Percentiles rank a stretch among this genome's conserved stretches.
These are phyloP conservation scores for Andrena flavipes DNA, from an alignment of 2,888 invertebrate genomes.

Conservation along the genomic window DNA sequence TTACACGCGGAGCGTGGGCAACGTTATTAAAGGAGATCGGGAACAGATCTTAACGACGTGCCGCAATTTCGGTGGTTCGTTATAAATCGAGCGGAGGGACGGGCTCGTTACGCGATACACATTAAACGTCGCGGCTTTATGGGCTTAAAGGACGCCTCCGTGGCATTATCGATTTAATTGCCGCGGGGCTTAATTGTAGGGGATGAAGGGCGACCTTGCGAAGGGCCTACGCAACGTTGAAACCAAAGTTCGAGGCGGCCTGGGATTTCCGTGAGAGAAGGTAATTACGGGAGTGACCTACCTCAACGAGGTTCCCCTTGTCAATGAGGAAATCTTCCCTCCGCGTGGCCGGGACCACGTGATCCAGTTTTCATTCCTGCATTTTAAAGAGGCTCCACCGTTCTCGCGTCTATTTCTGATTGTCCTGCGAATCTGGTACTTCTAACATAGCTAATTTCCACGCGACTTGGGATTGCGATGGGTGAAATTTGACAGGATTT, in stretches of 20 bases:
- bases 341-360: conserved; percentile 44
- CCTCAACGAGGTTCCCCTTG: conserved; percentile 75
- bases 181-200: conserved; percentile 74
- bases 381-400: conserved; percentile 40
- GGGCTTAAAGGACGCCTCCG: conserved; percentile 47
- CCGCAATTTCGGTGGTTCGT: conserved; percentile 58
- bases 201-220: conserved; percentile 75
- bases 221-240: conserved; percentile 50
- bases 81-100: conserved; percentile 32
- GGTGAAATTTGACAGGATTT: too few relatives aligned
- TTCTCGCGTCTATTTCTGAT: not conserved
- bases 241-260: conserved; percentile 69
- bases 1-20: conserved; percentile 26
- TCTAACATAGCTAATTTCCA: not conserved
- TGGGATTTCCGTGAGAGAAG: conserved; percentile 78
- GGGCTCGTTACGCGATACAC: conserved; percentile 44
- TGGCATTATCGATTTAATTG: conserved; percentile 77
- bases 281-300: conserved; percentile 81
- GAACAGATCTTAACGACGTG: conserved; percentile 45
- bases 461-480: too few relatives aligned
- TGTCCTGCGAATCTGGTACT: not conserved
- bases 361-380: conserved; percentile 47
- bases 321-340: conserved; percentile 68
- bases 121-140: conserved; percentile 44
- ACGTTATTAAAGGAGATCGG: conserved; percentile 48